Evolutionary conservation across 2,888 invertebrate genomes (phyloP).

Genomic region (Xylota segnis): DNA sequence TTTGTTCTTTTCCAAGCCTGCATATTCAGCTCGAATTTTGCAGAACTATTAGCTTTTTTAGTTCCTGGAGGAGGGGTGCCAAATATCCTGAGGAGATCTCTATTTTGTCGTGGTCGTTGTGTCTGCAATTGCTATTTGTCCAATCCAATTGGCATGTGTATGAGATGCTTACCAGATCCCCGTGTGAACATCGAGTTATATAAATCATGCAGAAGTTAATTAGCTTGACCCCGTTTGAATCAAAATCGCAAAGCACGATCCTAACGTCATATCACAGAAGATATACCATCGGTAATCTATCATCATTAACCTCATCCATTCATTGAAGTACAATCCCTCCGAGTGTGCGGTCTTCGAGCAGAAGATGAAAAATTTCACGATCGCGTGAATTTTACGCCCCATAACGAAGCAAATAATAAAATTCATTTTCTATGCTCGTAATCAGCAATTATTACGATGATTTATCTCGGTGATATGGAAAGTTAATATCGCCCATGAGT

Average conservation of each 20-base stretch:
- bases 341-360: conserved; percentile 12
- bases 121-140: no score
- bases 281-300: background rate
- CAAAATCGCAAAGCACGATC: background rate
- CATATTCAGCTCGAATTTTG: no score
- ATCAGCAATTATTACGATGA: conserved; percentile 24
- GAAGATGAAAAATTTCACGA: conserved; percentile 12
- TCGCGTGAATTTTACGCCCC: conserved; percentile 62
- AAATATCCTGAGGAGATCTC: no score
- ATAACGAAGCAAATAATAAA: conserved; percentile 33
- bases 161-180: no score
- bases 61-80: no score
- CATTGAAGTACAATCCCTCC: background rate
- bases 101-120: no score
- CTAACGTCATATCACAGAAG: background rate
- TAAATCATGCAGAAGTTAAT: background rate
- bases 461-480: conserved; percentile 28
- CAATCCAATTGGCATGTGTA: no score
- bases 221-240: background rate
- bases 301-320: background rate
- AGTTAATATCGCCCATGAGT: conserved; percentile 14
- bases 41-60: no score
- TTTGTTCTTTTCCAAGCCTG: no score
- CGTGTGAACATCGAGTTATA: no score
- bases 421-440: conserved; percentile 44